Evolutionary conservation across 2,888 invertebrate genomes (phyloP), one percentile per base, ranked within the genome.

Genomic region (Hyposoter didymator): DNA sequence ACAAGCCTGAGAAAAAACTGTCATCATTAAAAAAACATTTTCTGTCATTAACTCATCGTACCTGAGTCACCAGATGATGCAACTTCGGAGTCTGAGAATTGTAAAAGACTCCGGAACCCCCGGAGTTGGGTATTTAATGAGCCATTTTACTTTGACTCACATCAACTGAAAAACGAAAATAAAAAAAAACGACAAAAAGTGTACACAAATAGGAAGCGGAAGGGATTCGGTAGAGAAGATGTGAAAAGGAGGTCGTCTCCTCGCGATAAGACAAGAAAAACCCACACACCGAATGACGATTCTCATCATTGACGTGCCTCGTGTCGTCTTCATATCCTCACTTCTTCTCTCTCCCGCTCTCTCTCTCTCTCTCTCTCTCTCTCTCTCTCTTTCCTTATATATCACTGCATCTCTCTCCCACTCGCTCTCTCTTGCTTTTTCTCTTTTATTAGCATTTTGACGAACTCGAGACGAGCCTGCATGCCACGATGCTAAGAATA

Each of bases 381-480:
- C 55, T 7, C 22, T 6, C 10, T 6, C 14, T 28, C 17, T 69
- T 28, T 47, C 22, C n/a, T 6, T 4, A 5, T 17, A 8, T 28
- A 62, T n/a, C 35, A 10, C 39, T 5, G 3, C 28, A 28, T 45
- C 45, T 66, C 19, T 64, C 12, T 32, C 17, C 32, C 39, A 14
- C 62, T 28, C 43, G 1, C 19, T 12, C 17, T 32, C 47, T 17
- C 22, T 32, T 47, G 39, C 32, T 22, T 62, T 75, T 47, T 14
- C 47, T 70, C 49, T 79, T 72, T 59, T 64, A 85, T 85, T 64
- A 85, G 39, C 43, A 74, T 78, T 85, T 82, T 70, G 59, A 85
- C 74, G 47, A 74, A 59, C 64, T 78, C 78, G 39, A 81, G 72
- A 72, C 73, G 52, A 39, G 66, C 22, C 47, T 64, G 64, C 19